Evolutionary conservation across 2,888 invertebrate genomes (phyloP), one percentile per base, ranked within the genome.

Genomic region (Chalcosyrphus nemorum): DNA sequence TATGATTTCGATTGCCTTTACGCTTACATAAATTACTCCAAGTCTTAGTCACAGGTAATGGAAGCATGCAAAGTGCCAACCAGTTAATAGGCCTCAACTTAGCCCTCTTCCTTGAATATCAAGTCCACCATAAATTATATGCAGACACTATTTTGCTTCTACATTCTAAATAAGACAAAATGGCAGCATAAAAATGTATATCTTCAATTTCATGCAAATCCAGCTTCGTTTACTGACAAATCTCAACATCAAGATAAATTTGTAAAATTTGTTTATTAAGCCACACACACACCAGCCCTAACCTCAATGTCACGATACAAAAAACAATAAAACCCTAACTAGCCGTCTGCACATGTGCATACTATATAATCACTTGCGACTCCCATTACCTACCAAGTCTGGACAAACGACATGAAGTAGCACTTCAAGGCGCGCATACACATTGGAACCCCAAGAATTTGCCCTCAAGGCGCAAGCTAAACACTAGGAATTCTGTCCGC

Each of bases 401-500:
- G 13, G 24, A 63, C 27, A 63, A 59, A 70, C 57, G 13, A 84
- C 80, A 80, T 80, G 57, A 75, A 80, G 84, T 84, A 84, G 80
- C 80, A 78, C 84, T 80, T 63, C 41, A 21, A 74, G 70, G 61
- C 63, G 59, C 21, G 32, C 57, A 17, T 24, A 56, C 61, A 57
- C 57, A 76, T 19, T 61, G 74, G 65, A 52, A 52, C 52, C 70
- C 43, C 35, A 75, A 29, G 84, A 80, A 84, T 84, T 32, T 65
- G 63, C 29, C 75, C 59, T 24, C 70, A 43, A 80, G 74, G 78
- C 74, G 80, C 63, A 75, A 75, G 52, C 70, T 75, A 38, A 80
- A 65, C 80, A 84, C 84, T 75, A 80, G 84, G 70, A 80, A 84
- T 80, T 80, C 41, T 80, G 84, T 84, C 52, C 32, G 38, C 50